Percentiles rank a stretch among this genome's conserved stretches.
Conservation (phyloP, 92 coral and sea anemone genomes). For the Umimayanthus kanabou region DNA sequence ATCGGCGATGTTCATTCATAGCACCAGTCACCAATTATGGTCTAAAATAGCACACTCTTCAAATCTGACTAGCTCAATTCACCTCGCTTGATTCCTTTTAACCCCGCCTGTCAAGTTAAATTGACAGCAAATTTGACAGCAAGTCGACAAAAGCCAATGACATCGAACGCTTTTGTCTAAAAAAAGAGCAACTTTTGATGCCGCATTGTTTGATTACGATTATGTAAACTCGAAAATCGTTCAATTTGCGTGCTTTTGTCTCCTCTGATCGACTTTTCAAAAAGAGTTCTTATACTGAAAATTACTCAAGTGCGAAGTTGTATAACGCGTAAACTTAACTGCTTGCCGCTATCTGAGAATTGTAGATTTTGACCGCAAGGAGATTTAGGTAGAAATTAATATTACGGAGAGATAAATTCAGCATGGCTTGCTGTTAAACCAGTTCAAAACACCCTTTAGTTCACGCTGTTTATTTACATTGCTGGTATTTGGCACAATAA, state of each 20-base stretch:
- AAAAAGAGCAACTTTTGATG: slow-evolving; percentile 78
- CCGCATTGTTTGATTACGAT: slow-evolving; percentile 77
- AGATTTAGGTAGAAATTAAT: slow-evolving; percentile 28
- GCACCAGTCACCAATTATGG: slow-evolving; percentile 34
- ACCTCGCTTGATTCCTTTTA: slow-evolving; percentile 68
- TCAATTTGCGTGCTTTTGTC: slow-evolving; percentile 87
- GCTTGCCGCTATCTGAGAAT: background rate
- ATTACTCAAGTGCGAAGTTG: slow-evolving; percentile 22
- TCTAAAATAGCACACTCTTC: slow-evolving; percentile 40
- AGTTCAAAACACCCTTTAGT: slow-evolving; percentile 85
- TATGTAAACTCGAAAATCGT: slow-evolving; percentile 94
- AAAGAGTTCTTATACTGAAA: slow-evolving; percentile 21
- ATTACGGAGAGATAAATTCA: slow-evolving; percentile 61
- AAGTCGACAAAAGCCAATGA: slow-evolving; percentile 80
- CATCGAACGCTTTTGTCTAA: slow-evolving; percentile 86
- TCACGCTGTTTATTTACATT: slow-evolving; percentile 85
- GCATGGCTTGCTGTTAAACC: slow-evolving; percentile 80
- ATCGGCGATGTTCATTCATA: slow-evolving; percentile 34
- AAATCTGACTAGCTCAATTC: slow-evolving; percentile 15
- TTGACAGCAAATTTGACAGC: slow-evolving; percentile 94
- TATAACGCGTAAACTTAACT: background rate
- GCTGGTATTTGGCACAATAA: slow-evolving; percentile 55
- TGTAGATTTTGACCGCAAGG: slow-evolving; percentile 26
- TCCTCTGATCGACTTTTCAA: slow-evolving; percentile 24
- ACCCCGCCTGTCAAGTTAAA: slow-evolving; percentile 93